Evolutionary conservation across 1,140 invertebrate species (phyloP).

Genomic region (Drosophila neocordata): DNA sequence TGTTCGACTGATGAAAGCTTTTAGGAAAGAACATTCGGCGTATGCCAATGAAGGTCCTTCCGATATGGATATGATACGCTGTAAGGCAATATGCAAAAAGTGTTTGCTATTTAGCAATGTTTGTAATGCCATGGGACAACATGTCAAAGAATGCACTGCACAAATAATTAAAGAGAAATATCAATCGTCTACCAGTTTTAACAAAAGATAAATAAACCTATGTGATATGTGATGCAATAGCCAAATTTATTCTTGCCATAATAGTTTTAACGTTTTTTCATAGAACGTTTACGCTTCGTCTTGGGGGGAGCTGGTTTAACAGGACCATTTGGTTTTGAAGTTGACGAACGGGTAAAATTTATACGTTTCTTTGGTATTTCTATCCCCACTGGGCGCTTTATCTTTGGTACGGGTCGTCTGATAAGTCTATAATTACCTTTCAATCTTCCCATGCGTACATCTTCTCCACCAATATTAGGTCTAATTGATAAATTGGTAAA

Average conservation of each 20-base stretch:
- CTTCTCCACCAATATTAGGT: neutral
- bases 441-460: neutral
- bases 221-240: too few species aligned
- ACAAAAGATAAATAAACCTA: neutral
- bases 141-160: constrained; percentile 2
- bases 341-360: too few species aligned
- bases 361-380: too few species aligned
- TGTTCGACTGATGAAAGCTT: constrained; percentile 17
- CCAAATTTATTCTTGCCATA: too few species aligned
- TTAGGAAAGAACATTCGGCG: constrained; percentile 21
- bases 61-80: constrained; percentile 30
- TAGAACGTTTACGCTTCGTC: neutral
- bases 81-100: constrained; percentile 40
- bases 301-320: too few species aligned
- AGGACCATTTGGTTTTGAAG: too few species aligned
- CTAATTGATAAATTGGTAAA: neutral
- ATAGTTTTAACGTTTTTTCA: neutral
- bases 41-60: neutral
- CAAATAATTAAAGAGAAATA: neutral
- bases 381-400: neutral
- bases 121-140: constrained; percentile 27
- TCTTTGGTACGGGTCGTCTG: neutral
- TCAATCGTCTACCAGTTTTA: too few species aligned
- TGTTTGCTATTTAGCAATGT: constrained; percentile 37
- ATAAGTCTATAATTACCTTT: neutral